A percentile compares a stretch with the other conserved stretches of the same genome.
These are phyloP conservation scores for Otus sunia DNA, from an alignment of 2,113 vertebrate genomes.

Conservation along the genomic window DNA sequence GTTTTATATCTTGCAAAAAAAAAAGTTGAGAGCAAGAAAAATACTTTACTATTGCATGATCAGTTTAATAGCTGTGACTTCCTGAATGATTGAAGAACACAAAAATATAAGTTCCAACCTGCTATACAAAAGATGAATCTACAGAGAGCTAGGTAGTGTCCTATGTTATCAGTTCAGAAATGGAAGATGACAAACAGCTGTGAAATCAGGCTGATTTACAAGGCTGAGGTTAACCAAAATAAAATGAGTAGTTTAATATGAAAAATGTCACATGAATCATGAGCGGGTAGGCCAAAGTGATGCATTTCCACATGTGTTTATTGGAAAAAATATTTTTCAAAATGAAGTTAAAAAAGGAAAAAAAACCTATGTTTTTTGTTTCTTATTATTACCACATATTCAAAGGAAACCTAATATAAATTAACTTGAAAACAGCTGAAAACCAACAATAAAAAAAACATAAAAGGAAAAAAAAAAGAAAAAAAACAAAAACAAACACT, in stretches of 20 bases:
- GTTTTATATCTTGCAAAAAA: not conserved
- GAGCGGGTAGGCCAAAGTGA: not conserved
- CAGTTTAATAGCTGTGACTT: not conserved
- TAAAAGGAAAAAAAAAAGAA: not conserved
- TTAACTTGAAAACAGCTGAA: not conserved
- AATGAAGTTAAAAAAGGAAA: not conserved
- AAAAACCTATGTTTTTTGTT: not conserved
- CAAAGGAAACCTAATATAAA: not conserved
- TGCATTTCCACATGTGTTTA: not conserved
- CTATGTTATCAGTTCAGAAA: not conserved
- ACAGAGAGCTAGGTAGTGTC: not conserved
- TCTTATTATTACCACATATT: not conserved
- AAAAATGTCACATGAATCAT: not conserved
- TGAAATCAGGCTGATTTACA: not conserved
- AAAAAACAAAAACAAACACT: not conserved
- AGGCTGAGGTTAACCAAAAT: not conserved
- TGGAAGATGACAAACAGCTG: not conserved
- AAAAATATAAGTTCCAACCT: not conserved
- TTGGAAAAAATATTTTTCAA: not conserved
- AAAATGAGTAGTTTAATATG: not conserved
- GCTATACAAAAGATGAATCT: not conserved
- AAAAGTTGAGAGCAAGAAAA: not conserved
- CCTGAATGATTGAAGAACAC: not conserved
- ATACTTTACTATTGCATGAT: not conserved
- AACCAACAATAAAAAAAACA: not conserved